Base-by-base conservation (phyloP, 2,113 vertebrate genomes). In the Vireo altiloquus region DNA sequence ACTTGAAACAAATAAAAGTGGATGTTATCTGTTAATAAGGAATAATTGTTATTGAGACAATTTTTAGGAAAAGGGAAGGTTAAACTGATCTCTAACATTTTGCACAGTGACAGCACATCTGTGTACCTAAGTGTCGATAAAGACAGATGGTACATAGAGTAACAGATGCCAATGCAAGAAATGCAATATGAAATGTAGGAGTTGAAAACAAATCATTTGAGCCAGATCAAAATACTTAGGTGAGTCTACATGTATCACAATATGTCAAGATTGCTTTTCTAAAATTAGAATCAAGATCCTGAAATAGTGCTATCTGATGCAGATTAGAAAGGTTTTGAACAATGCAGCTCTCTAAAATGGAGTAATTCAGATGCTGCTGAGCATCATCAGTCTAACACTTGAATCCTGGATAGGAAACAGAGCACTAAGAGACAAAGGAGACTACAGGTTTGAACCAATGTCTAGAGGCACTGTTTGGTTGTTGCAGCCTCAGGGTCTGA, bases 141-240 rank as follows among this genome's bases (percentile, higher is more conserved):
- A 96, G 87, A 93, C 74, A 97, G 93, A 95, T 95, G 80, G 93
- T 61, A 39, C 40, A 33, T 11, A 27, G 21, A 95, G 15, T 94
- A 95, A 94, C 95, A 97, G 90, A 39, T 90, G 88, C 24, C 19
- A 33, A 69, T 75, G 54, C 71, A 95, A 96, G 94, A 92, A 65
- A 90, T 82, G 39, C 31, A 46, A 95, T 83, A 90, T 77, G 23
- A 25, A 92, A 21, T 47, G 42, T 66, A 93, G 46, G 68, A 93
- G 22, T 39, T 86, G 39, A 93, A 97, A 96, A 96, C 9, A 92
- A 93, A 94, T 91, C 8, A 91, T 94, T 82, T 97, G 68, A 71
- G 63, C 28, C 50, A 82, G 71, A 97, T 89, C 31, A 92, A 95
- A 92, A 93, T 87, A 54, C 37, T 75, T 86, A 88, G 53, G 33